Conservation (phyloP, 2,797 vertebrate genomes). For the Tenualosa thibaudeaui region DNA sequence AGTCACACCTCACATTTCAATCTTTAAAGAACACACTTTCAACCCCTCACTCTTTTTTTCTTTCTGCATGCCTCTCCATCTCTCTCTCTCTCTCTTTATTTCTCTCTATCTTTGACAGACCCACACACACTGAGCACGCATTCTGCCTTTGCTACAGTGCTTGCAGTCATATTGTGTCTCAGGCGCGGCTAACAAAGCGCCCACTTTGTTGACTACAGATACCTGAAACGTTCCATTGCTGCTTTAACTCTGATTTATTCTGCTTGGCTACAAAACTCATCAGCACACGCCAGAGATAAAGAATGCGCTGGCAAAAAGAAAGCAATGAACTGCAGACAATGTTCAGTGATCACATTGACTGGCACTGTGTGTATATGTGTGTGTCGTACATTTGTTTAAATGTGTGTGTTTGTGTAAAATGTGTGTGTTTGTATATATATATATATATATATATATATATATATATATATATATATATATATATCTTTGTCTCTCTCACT, state of each 20-base stretch:
- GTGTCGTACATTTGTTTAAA: neutral
- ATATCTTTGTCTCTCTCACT: too few species aligned
- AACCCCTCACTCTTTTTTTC: neutral
- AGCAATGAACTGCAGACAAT: neutral
- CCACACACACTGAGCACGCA: neutral
- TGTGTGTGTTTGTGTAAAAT: neutral
- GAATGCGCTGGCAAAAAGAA: neutral
- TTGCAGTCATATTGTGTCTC: neutral
- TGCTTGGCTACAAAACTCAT: neutral
- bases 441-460: neutral
- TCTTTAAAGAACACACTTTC: neutral
- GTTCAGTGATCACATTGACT: neutral
- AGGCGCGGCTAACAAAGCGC: neutral
- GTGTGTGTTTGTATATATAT: conserved; percentile 10
- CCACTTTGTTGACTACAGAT: neutral
- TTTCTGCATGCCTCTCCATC: neutral
- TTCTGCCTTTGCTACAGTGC: neutral
- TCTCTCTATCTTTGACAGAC: neutral
- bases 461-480: too few species aligned
- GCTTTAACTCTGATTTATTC: neutral
- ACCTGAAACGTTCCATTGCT: neutral
- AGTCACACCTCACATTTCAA: neutral
- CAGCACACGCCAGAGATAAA: neutral
- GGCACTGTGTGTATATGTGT: neutral
- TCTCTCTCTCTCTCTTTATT: neutral